A percentile compares a stretch with the other conserved stretches of the same genome.
Evolutionary conservation across 2,797 vertebrate species (phyloP).

Genomic region (Coregonus suidteri): DNA sequence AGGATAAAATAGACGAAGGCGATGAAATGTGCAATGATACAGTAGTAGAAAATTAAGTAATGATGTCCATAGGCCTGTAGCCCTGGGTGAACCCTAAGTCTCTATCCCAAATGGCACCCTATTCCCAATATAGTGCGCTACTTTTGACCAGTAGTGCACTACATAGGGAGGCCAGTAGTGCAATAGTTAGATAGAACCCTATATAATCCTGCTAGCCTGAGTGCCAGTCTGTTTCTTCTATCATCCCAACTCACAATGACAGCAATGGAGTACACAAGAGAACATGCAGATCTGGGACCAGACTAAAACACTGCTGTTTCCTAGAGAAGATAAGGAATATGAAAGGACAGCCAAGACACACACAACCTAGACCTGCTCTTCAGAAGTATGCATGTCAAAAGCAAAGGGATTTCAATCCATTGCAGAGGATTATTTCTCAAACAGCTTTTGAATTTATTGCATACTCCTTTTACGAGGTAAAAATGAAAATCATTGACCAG

Average conservation of each 20-base stretch:
- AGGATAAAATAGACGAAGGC: constrained; percentile 28
- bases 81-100: constrained; percentile 18
- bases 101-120: not conserved
- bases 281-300: too few relatives aligned
- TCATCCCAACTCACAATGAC: too few relatives aligned
- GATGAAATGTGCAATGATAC: constrained; percentile 64
- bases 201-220: too few relatives aligned
- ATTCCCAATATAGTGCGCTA: too few relatives aligned
- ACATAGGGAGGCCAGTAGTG: too few relatives aligned
- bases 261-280: too few relatives aligned
- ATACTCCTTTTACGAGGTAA: too few relatives aligned
- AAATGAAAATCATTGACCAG: too few relatives aligned
- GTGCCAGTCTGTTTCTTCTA: too few relatives aligned
- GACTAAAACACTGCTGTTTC: not conserved
- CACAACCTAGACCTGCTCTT: not conserved
- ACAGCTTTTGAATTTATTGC: too few relatives aligned
- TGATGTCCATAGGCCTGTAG: constrained; percentile 22
- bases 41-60: constrained; percentile 28
- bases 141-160: too few relatives aligned
- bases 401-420: not conserved
- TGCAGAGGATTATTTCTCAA: too few relatives aligned
- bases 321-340: not conserved
- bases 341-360: not conserved
- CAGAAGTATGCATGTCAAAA: not conserved
- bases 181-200: not conserved